Evolutionary conservation across 2,113 vertebrate species (phyloP), one percentile per base, ranked within the genome.

Genomic region (Varanus komodoensis): DNA sequence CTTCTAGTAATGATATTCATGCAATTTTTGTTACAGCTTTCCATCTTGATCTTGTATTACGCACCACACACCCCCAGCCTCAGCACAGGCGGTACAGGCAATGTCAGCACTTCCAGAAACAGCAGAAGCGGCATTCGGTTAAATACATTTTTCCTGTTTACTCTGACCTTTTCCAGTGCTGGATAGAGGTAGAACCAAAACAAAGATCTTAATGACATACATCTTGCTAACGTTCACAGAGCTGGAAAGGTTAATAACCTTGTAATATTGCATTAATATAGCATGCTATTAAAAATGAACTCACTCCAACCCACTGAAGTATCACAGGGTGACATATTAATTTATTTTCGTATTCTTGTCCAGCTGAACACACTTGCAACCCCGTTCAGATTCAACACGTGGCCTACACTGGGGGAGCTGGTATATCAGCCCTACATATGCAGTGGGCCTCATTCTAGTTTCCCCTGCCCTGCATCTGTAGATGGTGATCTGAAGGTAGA

Each of bases 1-100:
- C 81, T 94, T 89, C 93, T 54, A 73, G 77, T 92, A 95, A 96
- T 93, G 89, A 93, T 82, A 94, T 94, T 94, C 89, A 94, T 83
- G 77, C 12, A 90, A 92, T 92, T 94, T 92, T 21, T 52, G 80
- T 89, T 88, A 79, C 1, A 90, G 80, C 86, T 93, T 92, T 93
- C 87, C 77, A 92, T 89, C 92, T 92, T 74, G 57, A 23, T 77
- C 73, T 89, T 84, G 75, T 82, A 34, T 67, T 67, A 1, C 1
- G 92, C 68, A 85, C 44, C 91, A 83, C 86, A 94, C 92, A 95
- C 83, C 14, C 88, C 90, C 92, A 84, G 86, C 90, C 32, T 14
- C 89, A 71, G 64, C 84, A 91, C 61, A 91, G 54, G 32, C 85
- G 38, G 38, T 44, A 44, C 38, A 44, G 38, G 38, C 38, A 82